Percentiles rank a stretch among this genome's conserved stretches.
Evolutionary conservation across 53 echinoderm and acorn worm species (phyloP).

Genomic region (Paelopatides confundens): DNA sequence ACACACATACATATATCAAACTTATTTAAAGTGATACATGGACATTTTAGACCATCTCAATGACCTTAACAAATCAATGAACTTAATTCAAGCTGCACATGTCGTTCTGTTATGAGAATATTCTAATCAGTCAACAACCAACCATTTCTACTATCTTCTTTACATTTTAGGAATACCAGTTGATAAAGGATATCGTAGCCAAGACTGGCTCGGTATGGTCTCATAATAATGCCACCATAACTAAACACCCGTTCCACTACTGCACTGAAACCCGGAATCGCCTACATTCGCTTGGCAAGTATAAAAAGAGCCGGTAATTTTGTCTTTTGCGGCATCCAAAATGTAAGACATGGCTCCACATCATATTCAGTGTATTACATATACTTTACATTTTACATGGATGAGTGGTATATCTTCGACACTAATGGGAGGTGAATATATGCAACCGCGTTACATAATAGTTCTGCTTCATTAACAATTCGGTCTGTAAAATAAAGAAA

Average conservation of each 20-base stretch:
- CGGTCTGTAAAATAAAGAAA: neutral
- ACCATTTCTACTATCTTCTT: too few species aligned
- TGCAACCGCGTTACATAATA: neutral
- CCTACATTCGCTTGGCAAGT: neutral
- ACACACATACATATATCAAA: too few species aligned
- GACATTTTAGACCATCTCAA: too few species aligned
- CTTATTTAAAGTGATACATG: too few species aligned
- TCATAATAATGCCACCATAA: neutral
- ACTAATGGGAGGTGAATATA: neutral
- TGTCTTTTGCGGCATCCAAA: neutral
- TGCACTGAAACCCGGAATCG: neutral
- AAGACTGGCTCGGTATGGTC: neutral
- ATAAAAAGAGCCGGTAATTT: neutral
- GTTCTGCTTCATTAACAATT: neutral
- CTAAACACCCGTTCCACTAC: constrained; percentile 16
- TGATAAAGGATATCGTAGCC: too few species aligned
- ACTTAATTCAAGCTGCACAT: too few species aligned
- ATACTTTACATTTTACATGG: neutral
- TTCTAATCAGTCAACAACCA: too few species aligned
- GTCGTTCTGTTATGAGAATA: too few species aligned
- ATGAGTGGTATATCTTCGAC: neutral
- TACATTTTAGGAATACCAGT: too few species aligned
- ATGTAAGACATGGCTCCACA: neutral
- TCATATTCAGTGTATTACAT: neutral
- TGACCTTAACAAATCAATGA: too few species aligned